A percentile compares a stretch with the other conserved stretches of the same genome.
These are phyloP conservation scores for Nothoprocta perdicaria DNA, from an alignment of 2,113 vertebrate genomes.

Conservation along the genomic window DNA sequence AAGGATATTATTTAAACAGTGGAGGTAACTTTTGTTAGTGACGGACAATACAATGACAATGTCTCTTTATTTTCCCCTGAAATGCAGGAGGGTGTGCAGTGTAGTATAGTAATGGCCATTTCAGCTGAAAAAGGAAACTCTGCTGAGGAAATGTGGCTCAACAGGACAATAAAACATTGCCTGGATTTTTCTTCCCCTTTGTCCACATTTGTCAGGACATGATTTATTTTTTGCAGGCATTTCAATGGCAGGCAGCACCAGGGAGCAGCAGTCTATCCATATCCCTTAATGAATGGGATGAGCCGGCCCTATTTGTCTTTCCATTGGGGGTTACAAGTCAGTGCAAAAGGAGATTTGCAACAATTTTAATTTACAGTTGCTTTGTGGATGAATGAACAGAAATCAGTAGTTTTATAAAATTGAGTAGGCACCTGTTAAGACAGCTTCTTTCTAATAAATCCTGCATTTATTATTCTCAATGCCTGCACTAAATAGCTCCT, in stretches of 20 bases:
- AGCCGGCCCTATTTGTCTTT: background rate
- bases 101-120: background rate
- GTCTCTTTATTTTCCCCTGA: conserved; percentile 18
- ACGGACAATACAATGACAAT: conserved; percentile 42
- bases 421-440: background rate
- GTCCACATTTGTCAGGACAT: background rate
- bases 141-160: conserved; percentile 3
- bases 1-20: conserved; percentile 44
- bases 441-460: background rate
- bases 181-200: background rate
- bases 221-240: conserved; percentile 8
- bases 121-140: conserved; percentile 23
- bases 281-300: background rate
- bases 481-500: background rate
- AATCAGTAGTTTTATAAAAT: background rate
- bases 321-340: background rate
- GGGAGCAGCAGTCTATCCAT: background rate
- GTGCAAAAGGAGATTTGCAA: conserved; percentile 7
- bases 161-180: background rate
- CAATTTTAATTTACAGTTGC: background rate
- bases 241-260: background rate
- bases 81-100: conserved; percentile 20
- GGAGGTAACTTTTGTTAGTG: conserved; percentile 39
- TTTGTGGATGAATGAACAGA: background rate
- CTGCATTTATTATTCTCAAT: background rate